Evolutionary conservation across 2,888 invertebrate species (phyloP).

Genomic region (Stegophylla sp.): DNA sequence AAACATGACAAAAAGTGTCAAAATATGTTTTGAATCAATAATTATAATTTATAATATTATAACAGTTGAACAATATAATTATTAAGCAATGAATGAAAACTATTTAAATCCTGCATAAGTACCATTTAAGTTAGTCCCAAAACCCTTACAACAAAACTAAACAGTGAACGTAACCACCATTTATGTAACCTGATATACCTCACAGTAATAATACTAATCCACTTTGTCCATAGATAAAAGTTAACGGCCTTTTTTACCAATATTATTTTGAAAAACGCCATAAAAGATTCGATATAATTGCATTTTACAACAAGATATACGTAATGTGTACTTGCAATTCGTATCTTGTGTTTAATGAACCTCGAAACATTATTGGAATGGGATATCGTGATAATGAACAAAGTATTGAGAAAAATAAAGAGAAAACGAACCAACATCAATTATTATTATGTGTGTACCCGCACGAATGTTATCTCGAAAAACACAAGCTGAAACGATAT

Average conservation of each 20-base stretch:
- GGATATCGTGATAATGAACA: conserved; percentile 1
- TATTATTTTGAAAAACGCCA: not conserved
- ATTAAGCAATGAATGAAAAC: too few relatives aligned
- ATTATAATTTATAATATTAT: too few relatives aligned
- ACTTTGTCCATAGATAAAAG: conserved; percentile 15
- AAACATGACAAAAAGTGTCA: too few relatives aligned
- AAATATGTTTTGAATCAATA: too few relatives aligned
- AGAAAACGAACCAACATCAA: not conserved
- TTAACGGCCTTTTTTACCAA: not conserved
- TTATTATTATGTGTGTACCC: not conserved
- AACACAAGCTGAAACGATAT: not conserved
- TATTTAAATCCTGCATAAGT: too few relatives aligned
- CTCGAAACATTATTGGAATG: conserved; percentile 2
- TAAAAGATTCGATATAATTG: not conserved
- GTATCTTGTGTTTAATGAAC: conserved; percentile 22
- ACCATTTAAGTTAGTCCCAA: too few relatives aligned
- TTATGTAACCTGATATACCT: too few relatives aligned
- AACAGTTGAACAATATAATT: too few relatives aligned
- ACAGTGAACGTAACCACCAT: not conserved
- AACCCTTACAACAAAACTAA: not conserved
- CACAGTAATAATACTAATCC: not conserved
- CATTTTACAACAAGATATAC: not conserved
- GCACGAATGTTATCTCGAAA: not conserved
- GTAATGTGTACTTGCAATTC: conserved; percentile 10
- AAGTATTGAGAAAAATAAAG: not conserved